Base-by-base conservation (phyloP, 2,113 vertebrate genomes). In the Cygnus atratus region DNA sequence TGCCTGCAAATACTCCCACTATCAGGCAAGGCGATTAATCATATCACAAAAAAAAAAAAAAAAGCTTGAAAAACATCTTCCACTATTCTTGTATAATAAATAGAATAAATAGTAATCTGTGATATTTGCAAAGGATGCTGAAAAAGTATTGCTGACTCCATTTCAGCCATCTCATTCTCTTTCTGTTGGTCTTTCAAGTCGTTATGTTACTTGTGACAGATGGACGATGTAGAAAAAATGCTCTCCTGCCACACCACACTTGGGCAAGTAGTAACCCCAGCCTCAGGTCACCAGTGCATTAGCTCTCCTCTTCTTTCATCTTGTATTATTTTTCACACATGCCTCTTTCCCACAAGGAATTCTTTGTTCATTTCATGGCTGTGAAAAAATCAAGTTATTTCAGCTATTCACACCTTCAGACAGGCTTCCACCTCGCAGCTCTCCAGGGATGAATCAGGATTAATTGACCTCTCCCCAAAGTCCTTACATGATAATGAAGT, bases 401-500 rank as follows among this genome's bases (percentile, higher is more conserved):
- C 84, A 93, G 83, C 86, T 94, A 71, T 59, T 96, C 92, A 50
- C 88, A 87, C 91, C 84, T 96, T 41, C 61, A 76, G 35, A 35
- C 43, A 20, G 7, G 1, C 81, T 96, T 92, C 73, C 73, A 92
- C 39, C 70, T 90, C 41, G 4, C 59, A 68, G 76, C 29, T 70
- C 95, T 93, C 92, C 57, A 84, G 90, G 65, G 94, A 92, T 31
- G 43, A 89, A 63, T 24, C 17, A 79, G 92, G 88, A 93, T 94
- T 92, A 96, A 95, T 92, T 90, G 86, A 29, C 12, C 50, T 91
- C 62, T 93, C 88, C 83, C 52, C 41, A 5, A 78, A 62, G 75
- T 20, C 63, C 73, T 93, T 67, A 21, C 43, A 87, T 92, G 94
- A 90, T 81, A 88, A 96, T 92, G 72, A 43, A 65, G 33, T 84